A percentile compares a stretch with the other conserved stretches of the same genome.
Conservation (phyloP, 2,888 invertebrate genomes). For the Parasteatoda lunata region DNA sequence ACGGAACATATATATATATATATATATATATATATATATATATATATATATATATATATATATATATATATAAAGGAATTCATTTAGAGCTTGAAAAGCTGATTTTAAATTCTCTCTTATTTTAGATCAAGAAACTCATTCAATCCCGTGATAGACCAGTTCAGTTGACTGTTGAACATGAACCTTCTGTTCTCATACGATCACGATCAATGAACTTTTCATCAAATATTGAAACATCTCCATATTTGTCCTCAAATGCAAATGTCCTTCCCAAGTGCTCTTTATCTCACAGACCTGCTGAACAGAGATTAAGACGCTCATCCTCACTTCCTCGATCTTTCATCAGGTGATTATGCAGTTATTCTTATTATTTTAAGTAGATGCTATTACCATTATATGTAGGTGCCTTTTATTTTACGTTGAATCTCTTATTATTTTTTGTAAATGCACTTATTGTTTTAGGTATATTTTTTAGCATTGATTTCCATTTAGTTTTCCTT, state of each 20-base stretch:
- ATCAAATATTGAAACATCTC: constrained; percentile 42
- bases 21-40: no score
- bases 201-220: constrained; percentile 73
- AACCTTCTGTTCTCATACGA: constrained; percentile 83
- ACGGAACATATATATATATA: no score
- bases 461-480: no score
- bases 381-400: not conserved
- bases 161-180: constrained; percentile 90
- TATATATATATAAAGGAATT: no score
- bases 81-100: not conserved
- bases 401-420: not conserved
- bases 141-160: constrained; percentile 72
- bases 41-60: no score
- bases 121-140: constrained; percentile 73
- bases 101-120: constrained; percentile 48
- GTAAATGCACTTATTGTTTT: no score
- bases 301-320: constrained; percentile 77
- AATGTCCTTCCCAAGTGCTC: constrained; percentile 75
- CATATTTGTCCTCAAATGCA: constrained; percentile 71
- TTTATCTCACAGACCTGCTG: constrained; percentile 77
- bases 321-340: constrained; percentile 89
- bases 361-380: not conserved
- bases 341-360: constrained; percentile 75
- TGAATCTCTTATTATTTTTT: no score
- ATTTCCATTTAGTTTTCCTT: no score